A percentile compares a stretch with the other conserved stretches of the same genome.
phyloP scores from a whole-genome alignment of 2,888 invertebrate species.

The Carpatolechia fugitivella region DNA sequence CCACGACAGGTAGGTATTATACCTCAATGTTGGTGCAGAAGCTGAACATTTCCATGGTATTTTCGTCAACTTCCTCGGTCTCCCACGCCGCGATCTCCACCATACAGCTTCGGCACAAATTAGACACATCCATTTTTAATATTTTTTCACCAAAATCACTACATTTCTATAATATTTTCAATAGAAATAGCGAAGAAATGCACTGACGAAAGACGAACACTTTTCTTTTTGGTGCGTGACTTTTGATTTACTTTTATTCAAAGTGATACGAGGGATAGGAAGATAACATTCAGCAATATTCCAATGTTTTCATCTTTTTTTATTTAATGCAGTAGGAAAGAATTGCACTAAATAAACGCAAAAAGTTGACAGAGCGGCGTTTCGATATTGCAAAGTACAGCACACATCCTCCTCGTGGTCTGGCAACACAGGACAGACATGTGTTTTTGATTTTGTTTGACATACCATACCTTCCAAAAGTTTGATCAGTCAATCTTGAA shows the following conservation, averaged over 20 bases:
- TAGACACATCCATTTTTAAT: conserved; percentile 5
- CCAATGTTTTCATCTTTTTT: background rate
- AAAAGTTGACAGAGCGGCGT: background rate
- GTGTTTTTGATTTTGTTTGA: conserved; percentile 15
- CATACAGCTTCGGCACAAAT: conserved; percentile 11
- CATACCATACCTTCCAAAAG: too few relatives aligned
- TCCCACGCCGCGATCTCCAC: conserved; percentile 6
- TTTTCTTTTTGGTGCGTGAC: background rate
- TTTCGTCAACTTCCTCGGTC: background rate
- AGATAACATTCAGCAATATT: background rate
- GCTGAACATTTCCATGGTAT: conserved; percentile 9
- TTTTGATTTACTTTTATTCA: background rate
- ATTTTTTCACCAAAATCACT: background rate
- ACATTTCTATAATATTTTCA: background rate
- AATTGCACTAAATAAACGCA: background rate
- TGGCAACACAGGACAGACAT: background rate
- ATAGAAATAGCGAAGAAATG: background rate
- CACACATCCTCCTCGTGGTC: background rate
- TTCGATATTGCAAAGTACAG: background rate
- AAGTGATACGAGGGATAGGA: background rate
- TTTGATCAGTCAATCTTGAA: too few relatives aligned
- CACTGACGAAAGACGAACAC: background rate
- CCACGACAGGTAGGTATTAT: too few relatives aligned
- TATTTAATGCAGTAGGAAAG: background rate
- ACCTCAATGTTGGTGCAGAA: conserved; percentile 13